These are phyloP conservation scores for Gila robusta DNA, from an alignment of 2,797 vertebrate species.

Conservation along the genomic window DNA sequence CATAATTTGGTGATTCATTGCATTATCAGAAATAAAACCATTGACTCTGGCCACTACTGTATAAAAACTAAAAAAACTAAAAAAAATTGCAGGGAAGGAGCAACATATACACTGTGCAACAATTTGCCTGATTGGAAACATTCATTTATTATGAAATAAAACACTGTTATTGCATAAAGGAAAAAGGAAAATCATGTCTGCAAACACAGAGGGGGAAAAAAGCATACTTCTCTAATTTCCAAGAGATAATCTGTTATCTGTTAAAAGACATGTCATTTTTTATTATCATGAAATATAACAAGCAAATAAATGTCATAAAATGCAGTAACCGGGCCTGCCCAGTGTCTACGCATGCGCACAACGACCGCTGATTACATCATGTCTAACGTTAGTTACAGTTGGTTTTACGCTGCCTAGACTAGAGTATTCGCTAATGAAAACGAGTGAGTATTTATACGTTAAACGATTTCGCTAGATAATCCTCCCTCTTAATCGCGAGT, in stretches of 20 bases:
- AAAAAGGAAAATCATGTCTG: not conserved
- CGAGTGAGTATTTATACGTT: conserved; percentile 9
- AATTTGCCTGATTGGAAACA: not conserved
- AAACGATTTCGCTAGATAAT: not conserved
- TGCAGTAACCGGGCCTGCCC: not conserved
- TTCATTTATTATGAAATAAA: not conserved
- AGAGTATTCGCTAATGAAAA: conserved; percentile 29
- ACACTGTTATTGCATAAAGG: too few species aligned
- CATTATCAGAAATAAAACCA: not conserved
- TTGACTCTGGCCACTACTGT: not conserved
- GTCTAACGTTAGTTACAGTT: conserved; percentile 46
- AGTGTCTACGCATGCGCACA: conserved; percentile 49
- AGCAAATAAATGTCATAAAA: not conserved
- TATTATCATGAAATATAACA: too few species aligned
- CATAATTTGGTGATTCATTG: not conserved
- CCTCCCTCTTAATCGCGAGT: not conserved
- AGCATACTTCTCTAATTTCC: not conserved
- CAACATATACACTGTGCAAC: not conserved
- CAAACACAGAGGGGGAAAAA: not conserved
- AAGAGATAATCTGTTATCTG: not conserved
- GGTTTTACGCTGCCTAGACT: conserved; percentile 1
- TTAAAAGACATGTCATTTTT: not conserved
- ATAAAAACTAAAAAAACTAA: too few species aligned
- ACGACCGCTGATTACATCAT: conserved; percentile 55
- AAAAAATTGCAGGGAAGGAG: too few species aligned